phyloP scores from a whole-genome alignment of 2,888 invertebrate genomes.

The Alloplasta piceator region DNA sequence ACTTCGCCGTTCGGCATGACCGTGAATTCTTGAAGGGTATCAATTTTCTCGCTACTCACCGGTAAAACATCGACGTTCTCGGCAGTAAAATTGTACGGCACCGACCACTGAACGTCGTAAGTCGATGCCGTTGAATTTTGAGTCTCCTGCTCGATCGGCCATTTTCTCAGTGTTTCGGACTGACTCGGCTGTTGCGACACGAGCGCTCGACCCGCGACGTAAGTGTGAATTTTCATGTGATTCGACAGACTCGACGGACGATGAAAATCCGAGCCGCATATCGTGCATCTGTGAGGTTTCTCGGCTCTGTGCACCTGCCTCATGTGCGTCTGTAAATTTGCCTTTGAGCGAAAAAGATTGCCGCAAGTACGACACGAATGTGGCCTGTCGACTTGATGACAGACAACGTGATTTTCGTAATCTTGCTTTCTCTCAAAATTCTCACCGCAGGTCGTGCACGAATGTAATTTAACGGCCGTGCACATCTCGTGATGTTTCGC shows the following conservation, averaged over 20 bases:
- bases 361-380: constrained; percentile 83
- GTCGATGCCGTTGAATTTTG: constrained; percentile 65
- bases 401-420: constrained; percentile 83
- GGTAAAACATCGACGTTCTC: constrained; percentile 65
- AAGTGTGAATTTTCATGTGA: constrained; percentile 84
- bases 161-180: constrained; percentile 72
- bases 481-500: constrained; percentile 76
- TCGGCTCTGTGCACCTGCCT: constrained; percentile 76
- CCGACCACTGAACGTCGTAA: constrained; percentile 79
- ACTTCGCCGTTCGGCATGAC: constrained; percentile 80
- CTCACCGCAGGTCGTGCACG: constrained; percentile 80
- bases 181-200: constrained; percentile 71
- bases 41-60: constrained; percentile 73
- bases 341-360: constrained; percentile 80
- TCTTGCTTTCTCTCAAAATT: constrained; percentile 83
- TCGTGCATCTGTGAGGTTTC: constrained; percentile 81
- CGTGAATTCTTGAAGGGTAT: constrained; percentile 78
- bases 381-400: constrained; percentile 83
- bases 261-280: constrained; percentile 83
- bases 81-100: constrained; percentile 76
- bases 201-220: constrained; percentile 82
- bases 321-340: constrained; percentile 80
- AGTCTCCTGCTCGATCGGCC: constrained; percentile 67
- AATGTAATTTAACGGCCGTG: constrained; percentile 69
- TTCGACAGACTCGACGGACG: constrained; percentile 84